Base-by-base conservation (phyloP, 2,888 invertebrate genomes). In the Eilema depressum region DNA sequence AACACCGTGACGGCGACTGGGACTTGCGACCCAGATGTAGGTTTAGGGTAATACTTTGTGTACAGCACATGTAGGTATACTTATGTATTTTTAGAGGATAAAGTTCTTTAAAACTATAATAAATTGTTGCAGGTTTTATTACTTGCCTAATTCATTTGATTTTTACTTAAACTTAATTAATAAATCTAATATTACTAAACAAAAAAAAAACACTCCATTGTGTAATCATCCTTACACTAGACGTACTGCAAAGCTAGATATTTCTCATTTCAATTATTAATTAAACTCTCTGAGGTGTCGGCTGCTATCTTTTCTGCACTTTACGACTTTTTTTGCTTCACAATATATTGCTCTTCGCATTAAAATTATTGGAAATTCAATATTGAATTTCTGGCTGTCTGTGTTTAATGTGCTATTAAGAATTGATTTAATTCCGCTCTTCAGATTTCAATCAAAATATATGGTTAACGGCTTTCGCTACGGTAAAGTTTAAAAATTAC, bases 221-320 rank as follows among this genome's bases (percentile, higher is more conserved):
- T 80, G 65, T 7, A 80, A 10, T 17, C 28, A 2, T 25, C 78
- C 14, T 71, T 41, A 78, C 26, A 66, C 3, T 68, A 80, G 70
- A 72, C 70, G 70, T 60, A 70, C 63, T 63, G 37, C 17, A 0
- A 62, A 66, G 11, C 30, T 57, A 64, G 62, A 70, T 80, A 77
- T 81, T 78, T 79, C 79, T 77, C 77, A 71, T 77, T 81, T 74
- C 83, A 83, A 77, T 83, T 82, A 81, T 80, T 81, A 83, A 82
- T 81, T 81, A 78, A 81, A 77, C 41, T 72, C 73, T 53, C 41
- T 4, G 20, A 61, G 62, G 66, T 73, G 63, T 66, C 66, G 65
- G 41, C 57, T 60, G 73, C 69, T 65, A 63, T 69, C 67, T 37
- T 47, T 69, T 37, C 37, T 30, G 25, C 61, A 64, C 66, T 37